These are phyloP conservation scores for Agonopterix subpropinquella DNA, from an alignment of 2,888 invertebrate genomes.

Conservation along the genomic window DNA sequence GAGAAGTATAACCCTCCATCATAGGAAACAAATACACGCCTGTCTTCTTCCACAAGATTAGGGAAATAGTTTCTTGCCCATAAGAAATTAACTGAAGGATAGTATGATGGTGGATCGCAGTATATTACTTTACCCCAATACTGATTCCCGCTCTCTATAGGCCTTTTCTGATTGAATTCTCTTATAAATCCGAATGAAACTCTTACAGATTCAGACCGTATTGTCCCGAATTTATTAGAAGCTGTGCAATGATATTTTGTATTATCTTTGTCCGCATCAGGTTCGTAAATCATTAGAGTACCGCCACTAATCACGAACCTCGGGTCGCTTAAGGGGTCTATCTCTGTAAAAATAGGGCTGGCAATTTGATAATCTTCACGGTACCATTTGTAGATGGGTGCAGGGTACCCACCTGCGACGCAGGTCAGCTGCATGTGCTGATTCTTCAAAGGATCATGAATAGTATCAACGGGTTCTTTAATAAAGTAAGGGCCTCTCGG, in stretches of 20 bases:
- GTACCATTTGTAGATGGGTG: constrained; percentile 93
- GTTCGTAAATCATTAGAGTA: constrained; percentile 89
- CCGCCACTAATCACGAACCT: constrained; percentile 94
- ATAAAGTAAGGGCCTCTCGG: constrained; percentile 93
- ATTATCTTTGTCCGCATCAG: constrained; percentile 86
- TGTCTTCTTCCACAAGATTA: constrained; percentile 95
- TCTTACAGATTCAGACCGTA: constrained; percentile 91
- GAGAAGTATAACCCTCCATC: constrained; percentile 97
- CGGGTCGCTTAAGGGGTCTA: constrained; percentile 84
- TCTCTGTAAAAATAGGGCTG: constrained; percentile 80
- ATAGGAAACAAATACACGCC: constrained; percentile 93
- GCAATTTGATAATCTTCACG: constrained; percentile 91
- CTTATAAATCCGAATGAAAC: constrained; percentile 93
- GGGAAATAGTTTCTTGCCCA: constrained; percentile 94
- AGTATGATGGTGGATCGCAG: constrained; percentile 95
- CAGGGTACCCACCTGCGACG: constrained; percentile 90
- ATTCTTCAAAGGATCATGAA: constrained; percentile 86
- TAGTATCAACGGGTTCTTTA: constrained; percentile 87
- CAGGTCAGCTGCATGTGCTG: constrained; percentile 89
- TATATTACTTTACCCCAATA: constrained; percentile 96
- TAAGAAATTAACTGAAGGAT: constrained; percentile 90
- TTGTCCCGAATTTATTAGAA: constrained; percentile 90
- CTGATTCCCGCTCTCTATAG: constrained; percentile 88
- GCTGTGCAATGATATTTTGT: constrained; percentile 95
- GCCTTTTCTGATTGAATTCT: constrained; percentile 92